A percentile compares a stretch with the other conserved stretches of the same genome.
These are phyloP conservation scores for Agonopterix subpropinquella DNA, from an alignment of 2,888 invertebrate species.

Conservation along the genomic window DNA sequence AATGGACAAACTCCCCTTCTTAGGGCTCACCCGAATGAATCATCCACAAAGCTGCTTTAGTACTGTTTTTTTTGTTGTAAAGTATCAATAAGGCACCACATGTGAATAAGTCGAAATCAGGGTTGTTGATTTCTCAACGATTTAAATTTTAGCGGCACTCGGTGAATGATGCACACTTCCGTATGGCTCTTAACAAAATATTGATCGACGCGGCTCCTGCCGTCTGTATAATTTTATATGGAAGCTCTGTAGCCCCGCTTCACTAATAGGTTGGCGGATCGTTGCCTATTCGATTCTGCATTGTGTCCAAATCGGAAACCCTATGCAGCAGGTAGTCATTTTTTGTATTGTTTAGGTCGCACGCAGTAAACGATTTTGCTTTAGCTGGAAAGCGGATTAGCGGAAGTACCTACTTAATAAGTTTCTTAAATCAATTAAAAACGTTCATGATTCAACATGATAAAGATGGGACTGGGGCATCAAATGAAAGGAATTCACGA, in stretches of 20 bases:
- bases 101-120: slow-evolving; percentile 16
- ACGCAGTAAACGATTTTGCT: too few species aligned
- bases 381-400: too few species aligned
- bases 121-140: slow-evolving; percentile 18
- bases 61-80: slow-evolving; percentile 37
- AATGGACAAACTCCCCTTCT: slow-evolving; percentile 73
- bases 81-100: slow-evolving; percentile 25
- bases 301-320: slow-evolving; percentile 50
- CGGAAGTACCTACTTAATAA: too few species aligned
- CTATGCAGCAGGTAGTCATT: slow-evolving; percentile 62
- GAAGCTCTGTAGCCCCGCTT: slow-evolving; percentile 19
- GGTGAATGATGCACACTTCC: slow-evolving; percentile 49
- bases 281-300: slow-evolving; percentile 14
- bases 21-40: slow-evolving; percentile 68
- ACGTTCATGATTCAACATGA: too few species aligned
- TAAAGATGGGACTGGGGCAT: too few species aligned
- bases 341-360: slow-evolving; percentile 36
- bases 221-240: slow-evolving; percentile 53
- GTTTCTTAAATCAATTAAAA: too few species aligned
- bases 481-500: too few species aligned
- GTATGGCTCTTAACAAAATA: slow-evolving; percentile 57
- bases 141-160: slow-evolving; percentile 54
- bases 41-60: slow-evolving; percentile 49
- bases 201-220: slow-evolving; percentile 60
- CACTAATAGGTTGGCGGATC: not conserved